Evolutionary conservation across 2,113 vertebrate genomes (phyloP), one percentile per base, ranked within the genome.

Genomic region (Sceloporus tristichus): DNA sequence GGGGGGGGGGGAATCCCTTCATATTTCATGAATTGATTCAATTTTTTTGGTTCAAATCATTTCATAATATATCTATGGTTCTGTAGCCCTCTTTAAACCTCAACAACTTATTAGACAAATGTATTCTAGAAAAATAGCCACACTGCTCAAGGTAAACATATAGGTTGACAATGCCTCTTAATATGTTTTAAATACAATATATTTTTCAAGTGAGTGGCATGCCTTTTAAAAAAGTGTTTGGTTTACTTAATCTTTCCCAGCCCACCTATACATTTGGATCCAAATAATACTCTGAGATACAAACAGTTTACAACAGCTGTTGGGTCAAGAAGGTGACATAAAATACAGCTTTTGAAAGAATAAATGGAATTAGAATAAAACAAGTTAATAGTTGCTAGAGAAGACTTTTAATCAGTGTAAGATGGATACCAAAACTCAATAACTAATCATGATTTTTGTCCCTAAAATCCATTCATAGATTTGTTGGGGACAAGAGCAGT

Each of bases 201-300:
- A 14, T 21, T 90, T 91, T 89, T 86, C 70, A 93, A 79, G 81
- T n/a, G 65, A 87, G 88, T 4, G 92, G 59, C 48, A 89, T 83
- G 90, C 73, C 87, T 85, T 86, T 87, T 94, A 91, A 40, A 92
- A 66, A 54, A 66, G 68, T 13, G 85, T 40, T 27, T 48, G 87
- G 56, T 87, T 92, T 84, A 93, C 82, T 76, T 56, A 92, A 87
- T 88, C 79, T 62, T 92, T 93, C 84, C 85, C 21, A 90, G 74
- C 82, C 23, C 38, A 4, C 38, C 79, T 62, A 62, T 90, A 88
- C 73, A 76, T 88, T 92, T 87, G 76, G 92, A 88, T 19, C 7
- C 48, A 90, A 89, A 70, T 66, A 1, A 0, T 90, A 89, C 42
- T 5, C 42, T 75, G 42, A 40, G 0, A 1, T 91, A 93, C 27